A percentile compares a stretch with the other conserved stretches of the same genome.
Conservation (phyloP, 2,888 invertebrate genomes). For the Andrena bicolor region DNA sequence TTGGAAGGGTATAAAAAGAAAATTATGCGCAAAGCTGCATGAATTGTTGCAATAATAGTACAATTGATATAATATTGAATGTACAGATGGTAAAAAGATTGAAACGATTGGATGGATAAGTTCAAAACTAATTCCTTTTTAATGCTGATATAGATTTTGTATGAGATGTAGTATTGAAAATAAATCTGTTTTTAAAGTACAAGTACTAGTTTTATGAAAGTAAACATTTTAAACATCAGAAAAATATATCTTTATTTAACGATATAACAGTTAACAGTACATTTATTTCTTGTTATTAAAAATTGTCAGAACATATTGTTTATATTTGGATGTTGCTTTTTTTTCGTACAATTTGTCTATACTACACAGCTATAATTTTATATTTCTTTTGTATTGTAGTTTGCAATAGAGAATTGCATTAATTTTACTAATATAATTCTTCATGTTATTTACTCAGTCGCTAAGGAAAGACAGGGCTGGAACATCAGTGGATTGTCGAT, state of each 20-base stretch:
- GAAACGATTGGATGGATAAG: constrained; percentile 60
- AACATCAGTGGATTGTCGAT: constrained; percentile 79
- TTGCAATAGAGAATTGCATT: constrained; percentile 14
- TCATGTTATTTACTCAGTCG: constrained; percentile 77
- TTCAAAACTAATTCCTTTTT: constrained; percentile 72
- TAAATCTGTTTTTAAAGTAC: constrained; percentile 80
- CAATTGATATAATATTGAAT: constrained; percentile 69
- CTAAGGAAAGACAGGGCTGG: constrained; percentile 78
- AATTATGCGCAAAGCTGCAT: constrained; percentile 70
- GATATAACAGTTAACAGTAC: not conserved
- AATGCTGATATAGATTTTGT: constrained; percentile 80
- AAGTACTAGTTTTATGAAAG: constrained; percentile 35
- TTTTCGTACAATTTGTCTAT: constrained; percentile 16
- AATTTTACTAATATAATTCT: constrained; percentile 69
- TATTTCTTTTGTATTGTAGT: constrained; percentile 25
- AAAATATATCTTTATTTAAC: not conserved
- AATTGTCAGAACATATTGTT: not conserved
- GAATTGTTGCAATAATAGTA: constrained; percentile 75
- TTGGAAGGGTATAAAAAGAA: constrained; percentile 61
- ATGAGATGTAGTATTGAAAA: constrained; percentile 78
- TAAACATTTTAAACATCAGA: not conserved
- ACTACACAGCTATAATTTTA: constrained; percentile 1
- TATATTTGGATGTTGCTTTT: not conserved
- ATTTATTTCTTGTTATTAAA: constrained; percentile 4
- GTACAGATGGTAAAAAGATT: constrained; percentile 53